These are phyloP conservation scores for Ornithoptera alexandrae DNA, from an alignment of 2,888 invertebrate genomes.

Conservation along the genomic window DNA sequence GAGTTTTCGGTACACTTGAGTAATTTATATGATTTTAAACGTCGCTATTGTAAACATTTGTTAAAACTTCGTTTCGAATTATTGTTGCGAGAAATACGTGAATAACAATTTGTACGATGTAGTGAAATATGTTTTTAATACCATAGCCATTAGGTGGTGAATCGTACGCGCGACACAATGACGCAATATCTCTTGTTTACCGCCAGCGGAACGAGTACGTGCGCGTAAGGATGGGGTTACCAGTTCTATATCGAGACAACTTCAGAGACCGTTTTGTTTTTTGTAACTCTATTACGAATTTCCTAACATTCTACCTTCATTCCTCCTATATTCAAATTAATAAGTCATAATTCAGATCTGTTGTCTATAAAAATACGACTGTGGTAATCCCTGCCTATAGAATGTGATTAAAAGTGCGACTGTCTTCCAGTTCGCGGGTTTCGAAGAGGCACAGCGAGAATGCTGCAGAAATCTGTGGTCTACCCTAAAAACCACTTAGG, in stretches of 20 bases:
- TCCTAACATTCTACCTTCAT: neutral
- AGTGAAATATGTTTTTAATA: constrained; percentile 40
- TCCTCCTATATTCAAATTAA: no score
- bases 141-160: constrained; percentile 44
- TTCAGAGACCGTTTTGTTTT: constrained; percentile 46
- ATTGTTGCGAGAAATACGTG: constrained; percentile 50
- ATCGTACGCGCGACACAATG: constrained; percentile 49
- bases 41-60: constrained; percentile 26
- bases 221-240: constrained; percentile 31
- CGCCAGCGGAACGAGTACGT: constrained; percentile 52
- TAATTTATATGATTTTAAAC: neutral
- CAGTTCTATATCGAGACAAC: constrained; percentile 25
- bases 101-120: constrained; percentile 55
- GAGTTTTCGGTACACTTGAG: no score
- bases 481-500: no score
- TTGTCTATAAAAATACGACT: no score
- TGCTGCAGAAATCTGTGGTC: no score
- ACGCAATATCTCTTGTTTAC: constrained; percentile 75
- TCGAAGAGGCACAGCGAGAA: no score
- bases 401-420: no score
- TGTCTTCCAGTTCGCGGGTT: no score
- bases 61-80: constrained; percentile 39
- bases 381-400: no score
- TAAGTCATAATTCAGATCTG: no score
- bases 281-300: constrained; percentile 37